Percentiles rank a stretch among this genome's conserved stretches.
These are phyloP conservation scores for Rhincodon typus DNA, from an alignment of 2,797 vertebrate species.

Conservation along the genomic window DNA sequence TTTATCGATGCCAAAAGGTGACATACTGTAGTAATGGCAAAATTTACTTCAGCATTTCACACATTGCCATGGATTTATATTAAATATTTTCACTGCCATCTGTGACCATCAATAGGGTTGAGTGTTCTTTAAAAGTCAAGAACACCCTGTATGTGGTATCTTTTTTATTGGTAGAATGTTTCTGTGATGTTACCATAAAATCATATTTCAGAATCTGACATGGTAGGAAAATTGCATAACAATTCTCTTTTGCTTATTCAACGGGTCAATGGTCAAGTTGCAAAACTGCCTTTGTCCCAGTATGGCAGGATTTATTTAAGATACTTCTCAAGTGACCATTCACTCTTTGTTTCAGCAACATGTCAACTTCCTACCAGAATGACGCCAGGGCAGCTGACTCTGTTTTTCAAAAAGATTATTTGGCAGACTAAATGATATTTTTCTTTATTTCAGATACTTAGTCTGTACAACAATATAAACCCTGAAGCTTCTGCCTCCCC, in stretches of 20 bases:
- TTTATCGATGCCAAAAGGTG: slow-evolving; percentile 21
- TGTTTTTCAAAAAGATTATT: slow-evolving; percentile 21
- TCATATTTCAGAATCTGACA: background rate
- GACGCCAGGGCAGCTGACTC: slow-evolving; percentile 32
- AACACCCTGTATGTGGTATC: background rate
- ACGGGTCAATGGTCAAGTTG: background rate
- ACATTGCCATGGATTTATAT: slow-evolving; percentile 31
- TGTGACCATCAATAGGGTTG: slow-evolving; percentile 1
- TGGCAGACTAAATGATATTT: slow-evolving; percentile 12
- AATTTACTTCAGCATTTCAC: slow-evolving; percentile 21
- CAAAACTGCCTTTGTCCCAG: slow-evolving; percentile 23
- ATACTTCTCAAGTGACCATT: slow-evolving; percentile 27
- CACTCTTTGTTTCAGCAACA: background rate
- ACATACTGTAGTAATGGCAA: slow-evolving; percentile 24
- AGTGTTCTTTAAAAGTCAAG: slow-evolving; percentile 5
- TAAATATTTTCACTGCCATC: slow-evolving; percentile 26
- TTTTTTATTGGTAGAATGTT: background rate
- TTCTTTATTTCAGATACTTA: slow-evolving; percentile 69
- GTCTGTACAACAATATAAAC: slow-evolving; percentile 89
- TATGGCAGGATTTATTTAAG: background rate
- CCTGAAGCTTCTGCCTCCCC: slow-evolving; percentile 92
- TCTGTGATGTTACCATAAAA: background rate
- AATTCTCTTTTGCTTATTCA: slow-evolving; percentile 31
- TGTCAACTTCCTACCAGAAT: slow-evolving; percentile 29
- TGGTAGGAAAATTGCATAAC: background rate